Evolutionary conservation across 1,140 invertebrate species (phyloP).

Genomic region (Cataglyphis hispanica): DNA sequence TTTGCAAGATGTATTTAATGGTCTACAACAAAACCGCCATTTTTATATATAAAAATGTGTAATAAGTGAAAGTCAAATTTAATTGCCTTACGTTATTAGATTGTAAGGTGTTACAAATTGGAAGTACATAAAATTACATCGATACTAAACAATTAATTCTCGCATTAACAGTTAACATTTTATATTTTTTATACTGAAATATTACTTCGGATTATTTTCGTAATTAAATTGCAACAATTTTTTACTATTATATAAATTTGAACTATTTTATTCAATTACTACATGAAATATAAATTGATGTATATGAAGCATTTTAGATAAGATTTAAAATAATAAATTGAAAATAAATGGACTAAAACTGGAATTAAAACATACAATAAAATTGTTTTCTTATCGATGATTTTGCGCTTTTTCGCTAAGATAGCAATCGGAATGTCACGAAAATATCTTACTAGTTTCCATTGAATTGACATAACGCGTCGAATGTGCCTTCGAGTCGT

Average conservation of each 20-base stretch:
- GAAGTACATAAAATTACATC: conserved; percentile 27
- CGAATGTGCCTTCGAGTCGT: conserved; percentile 39
- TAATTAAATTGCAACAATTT: background rate
- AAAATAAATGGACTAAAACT: background rate
- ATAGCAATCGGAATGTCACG: conserved; percentile 14
- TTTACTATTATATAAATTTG: background rate
- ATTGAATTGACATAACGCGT: background rate
- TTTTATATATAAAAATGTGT: conserved; percentile 45
- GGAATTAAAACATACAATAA: background rate
- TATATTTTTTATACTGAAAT: background rate
- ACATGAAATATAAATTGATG: background rate
- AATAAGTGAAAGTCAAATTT: conserved; percentile 18
- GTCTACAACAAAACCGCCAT: background rate
- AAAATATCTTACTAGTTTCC: conserved; percentile 14
- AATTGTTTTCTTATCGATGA: background rate
- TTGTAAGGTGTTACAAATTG: background rate
- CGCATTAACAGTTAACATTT: conserved; percentile 31
- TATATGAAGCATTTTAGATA: background rate
- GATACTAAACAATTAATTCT: conserved; percentile 3
- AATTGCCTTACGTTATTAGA: conserved; percentile 27
- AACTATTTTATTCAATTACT: background rate
- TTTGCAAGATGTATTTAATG: background rate
- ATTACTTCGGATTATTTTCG: background rate
- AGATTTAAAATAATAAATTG: conserved; percentile 6
- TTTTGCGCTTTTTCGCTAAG: background rate